These are phyloP conservation scores for Stenoptilia bipunctidactyla DNA, from an alignment of 2,888 invertebrate genomes.

Conservation along the genomic window DNA sequence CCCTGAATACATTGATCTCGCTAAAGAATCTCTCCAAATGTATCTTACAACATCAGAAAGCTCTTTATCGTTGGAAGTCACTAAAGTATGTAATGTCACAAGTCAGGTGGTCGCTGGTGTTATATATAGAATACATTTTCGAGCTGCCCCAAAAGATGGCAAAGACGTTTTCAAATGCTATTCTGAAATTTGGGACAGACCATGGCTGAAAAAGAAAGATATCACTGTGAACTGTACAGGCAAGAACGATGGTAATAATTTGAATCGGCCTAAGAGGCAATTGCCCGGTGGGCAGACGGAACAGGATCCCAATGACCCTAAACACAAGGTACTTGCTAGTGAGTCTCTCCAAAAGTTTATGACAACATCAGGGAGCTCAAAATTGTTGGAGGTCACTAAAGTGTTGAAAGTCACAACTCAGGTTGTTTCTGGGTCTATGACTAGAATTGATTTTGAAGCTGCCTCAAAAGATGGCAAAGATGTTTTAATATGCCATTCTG, in stretches of 20 bases:
- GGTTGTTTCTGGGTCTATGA: slow-evolving; percentile 48
- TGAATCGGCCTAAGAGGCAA: slow-evolving; percentile 3
- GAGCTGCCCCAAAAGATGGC: slow-evolving; percentile 12
- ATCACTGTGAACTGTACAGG: slow-evolving; percentile 7
- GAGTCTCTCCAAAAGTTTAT: slow-evolving; percentile 24
- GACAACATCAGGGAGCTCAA: slow-evolving; percentile 10
- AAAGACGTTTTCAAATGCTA: slow-evolving; percentile 16
- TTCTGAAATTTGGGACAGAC: slow-evolving; percentile 43
- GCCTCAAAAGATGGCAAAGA: slow-evolving; percentile 9
- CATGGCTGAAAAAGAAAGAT: slow-evolving; percentile 39
- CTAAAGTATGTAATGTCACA: slow-evolving; percentile 34
- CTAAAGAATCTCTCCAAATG: slow-evolving; percentile 20
- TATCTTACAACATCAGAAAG: slow-evolving; percentile 13
- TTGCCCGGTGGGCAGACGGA: slow-evolving; percentile 16
- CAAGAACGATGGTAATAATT: not conserved
- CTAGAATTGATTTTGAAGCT: slow-evolving; percentile 35
- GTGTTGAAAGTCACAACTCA: slow-evolving; percentile 37
- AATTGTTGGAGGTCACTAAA: slow-evolving; percentile 22
- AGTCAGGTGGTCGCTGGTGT: slow-evolving; percentile 56
- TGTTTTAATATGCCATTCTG: slow-evolving; percentile 21
- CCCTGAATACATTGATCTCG: slow-evolving; percentile 17
- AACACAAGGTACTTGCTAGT: slow-evolving; percentile 24
- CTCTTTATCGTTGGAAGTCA: slow-evolving; percentile 17
- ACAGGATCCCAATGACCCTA: slow-evolving; percentile 9
- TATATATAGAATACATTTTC: slow-evolving; percentile 44